A percentile compares a stretch with the other conserved stretches of the same genome.
These are phyloP conservation scores for Charadrius vociferus DNA, from an alignment of 2,113 vertebrate genomes.

Conservation along the genomic window DNA sequence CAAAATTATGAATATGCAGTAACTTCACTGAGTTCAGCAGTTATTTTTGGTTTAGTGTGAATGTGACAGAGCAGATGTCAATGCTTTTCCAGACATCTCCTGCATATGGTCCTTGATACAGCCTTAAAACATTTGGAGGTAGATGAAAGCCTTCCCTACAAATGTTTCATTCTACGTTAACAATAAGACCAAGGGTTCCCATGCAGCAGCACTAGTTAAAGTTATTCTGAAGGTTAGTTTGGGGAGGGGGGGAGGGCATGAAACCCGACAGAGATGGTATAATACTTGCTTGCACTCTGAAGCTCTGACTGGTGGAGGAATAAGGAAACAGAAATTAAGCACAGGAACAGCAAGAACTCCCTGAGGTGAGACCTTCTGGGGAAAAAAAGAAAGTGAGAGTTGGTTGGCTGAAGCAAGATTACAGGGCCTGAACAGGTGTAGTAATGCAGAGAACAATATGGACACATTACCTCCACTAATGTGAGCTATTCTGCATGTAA, in stretches of 20 bases:
- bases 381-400: background rate
- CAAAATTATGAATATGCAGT: background rate
- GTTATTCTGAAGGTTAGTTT: background rate
- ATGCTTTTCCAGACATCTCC: background rate
- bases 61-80: background rate
- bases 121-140: background rate
- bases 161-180: background rate
- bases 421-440: background rate
- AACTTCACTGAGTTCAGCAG: background rate
- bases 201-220: background rate
- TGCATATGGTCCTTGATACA: background rate
- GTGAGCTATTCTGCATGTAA: background rate
- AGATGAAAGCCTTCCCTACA: background rate
- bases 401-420: background rate
- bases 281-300: background rate
- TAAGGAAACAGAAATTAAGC: background rate
- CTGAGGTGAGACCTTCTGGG: background rate
- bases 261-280: background rate
- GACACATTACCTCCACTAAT: background rate
- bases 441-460: background rate
- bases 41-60: background rate
- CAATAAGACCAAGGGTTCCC: background rate
- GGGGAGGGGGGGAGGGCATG: background rate
- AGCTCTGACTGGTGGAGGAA: background rate
- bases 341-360: background rate